These are phyloP conservation scores for Leucosticte australis DNA, from an alignment of 2,113 vertebrate species.

Conservation along the genomic window DNA sequence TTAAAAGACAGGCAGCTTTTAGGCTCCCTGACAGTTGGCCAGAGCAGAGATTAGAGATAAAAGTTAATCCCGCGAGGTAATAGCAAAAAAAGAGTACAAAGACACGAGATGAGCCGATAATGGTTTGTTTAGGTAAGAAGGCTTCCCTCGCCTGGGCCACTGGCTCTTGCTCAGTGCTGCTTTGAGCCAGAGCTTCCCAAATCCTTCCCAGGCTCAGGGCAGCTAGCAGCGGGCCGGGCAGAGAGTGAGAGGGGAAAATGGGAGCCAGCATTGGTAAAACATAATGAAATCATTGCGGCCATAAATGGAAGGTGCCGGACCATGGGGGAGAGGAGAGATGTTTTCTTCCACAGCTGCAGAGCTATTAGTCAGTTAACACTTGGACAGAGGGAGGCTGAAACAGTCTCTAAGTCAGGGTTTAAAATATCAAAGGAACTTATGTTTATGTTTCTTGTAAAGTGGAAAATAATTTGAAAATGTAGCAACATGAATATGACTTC, in stretches of 20 bases:
- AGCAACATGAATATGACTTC: background rate
- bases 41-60: slow-evolving; percentile 70
- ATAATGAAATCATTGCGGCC: slow-evolving; percentile 45
- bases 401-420: background rate
- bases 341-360: slow-evolving; percentile 57
- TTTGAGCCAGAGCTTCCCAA: slow-evolving; percentile 49
- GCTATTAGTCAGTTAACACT: slow-evolving; percentile 64
- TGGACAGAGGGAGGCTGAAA: slow-evolving; percentile 15
- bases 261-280: slow-evolving; percentile 43
- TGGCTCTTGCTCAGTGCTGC: slow-evolving; percentile 22
- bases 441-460: slow-evolving; percentile 46
- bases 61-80: slow-evolving; percentile 63
- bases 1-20: slow-evolving; percentile 66
- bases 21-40: slow-evolving; percentile 65
- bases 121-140: slow-evolving; percentile 62
- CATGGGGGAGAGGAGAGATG: slow-evolving; percentile 57
- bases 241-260: background rate
- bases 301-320: slow-evolving; percentile 52
- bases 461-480: slow-evolving; percentile 49
- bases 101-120: slow-evolving; percentile 63
- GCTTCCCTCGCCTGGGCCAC: slow-evolving; percentile 30
- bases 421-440: slow-evolving; percentile 30
- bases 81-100: slow-evolving; percentile 70
- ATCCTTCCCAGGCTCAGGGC: slow-evolving; percentile 30
- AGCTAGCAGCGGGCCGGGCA: background rate